Percentiles rank a stretch among this genome's conserved stretches.
phyloP scores from a whole-genome alignment of 2,797 vertebrate genomes.

The Hypotaenidia okinawae region DNA sequence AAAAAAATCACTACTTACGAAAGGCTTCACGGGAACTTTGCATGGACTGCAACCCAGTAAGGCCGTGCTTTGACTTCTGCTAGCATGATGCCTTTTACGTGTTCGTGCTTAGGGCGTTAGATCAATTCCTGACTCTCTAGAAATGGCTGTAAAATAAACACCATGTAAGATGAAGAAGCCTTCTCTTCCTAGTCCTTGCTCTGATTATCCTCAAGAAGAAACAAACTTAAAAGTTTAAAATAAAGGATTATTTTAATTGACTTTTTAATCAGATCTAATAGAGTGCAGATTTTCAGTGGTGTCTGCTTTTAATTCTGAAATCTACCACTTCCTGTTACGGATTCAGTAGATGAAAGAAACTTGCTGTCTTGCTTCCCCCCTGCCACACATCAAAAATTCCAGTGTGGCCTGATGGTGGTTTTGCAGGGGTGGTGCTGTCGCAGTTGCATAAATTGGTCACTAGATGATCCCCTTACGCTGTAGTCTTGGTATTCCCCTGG shows the following conservation, averaged over 20 bases:
- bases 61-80: not conserved
- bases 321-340: not conserved
- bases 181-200: not conserved
- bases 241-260: no score
- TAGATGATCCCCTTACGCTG: slow-evolving; percentile 36
- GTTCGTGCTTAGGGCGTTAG: not conserved
- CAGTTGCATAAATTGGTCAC: slow-evolving; percentile 12
- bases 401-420: not conserved
- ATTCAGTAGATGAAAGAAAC: not conserved
- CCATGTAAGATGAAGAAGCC: not conserved
- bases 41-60: not conserved
- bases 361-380: not conserved
- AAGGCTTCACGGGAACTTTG: not conserved
- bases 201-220: not conserved
- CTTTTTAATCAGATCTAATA: not conserved
- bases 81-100: not conserved
- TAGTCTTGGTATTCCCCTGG: not conserved
- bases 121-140: not conserved
- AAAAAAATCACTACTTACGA: not conserved
- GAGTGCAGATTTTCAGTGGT: not conserved
- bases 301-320: not conserved
- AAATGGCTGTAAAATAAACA: not conserved
- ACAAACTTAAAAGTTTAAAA: no score
- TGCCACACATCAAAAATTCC: not conserved
- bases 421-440: not conserved